Evolutionary conservation across 2,113 vertebrate species (phyloP).

Genomic region (Chionomys nivalis): DNA sequence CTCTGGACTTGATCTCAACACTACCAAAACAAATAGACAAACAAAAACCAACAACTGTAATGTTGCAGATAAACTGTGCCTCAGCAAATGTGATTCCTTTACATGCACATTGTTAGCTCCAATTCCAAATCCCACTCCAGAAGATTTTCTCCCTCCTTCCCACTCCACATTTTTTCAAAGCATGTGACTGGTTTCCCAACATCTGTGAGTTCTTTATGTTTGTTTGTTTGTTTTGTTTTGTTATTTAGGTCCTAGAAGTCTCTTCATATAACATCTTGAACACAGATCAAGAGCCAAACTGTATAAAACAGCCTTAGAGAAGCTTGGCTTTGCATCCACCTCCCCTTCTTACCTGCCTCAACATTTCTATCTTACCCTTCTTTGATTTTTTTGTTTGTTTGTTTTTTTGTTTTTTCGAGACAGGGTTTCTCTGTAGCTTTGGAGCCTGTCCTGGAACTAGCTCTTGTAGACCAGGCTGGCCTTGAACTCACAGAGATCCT

Average conservation of each 20-base stretch:
- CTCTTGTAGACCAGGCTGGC: too few species aligned
- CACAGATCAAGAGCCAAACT: not conserved
- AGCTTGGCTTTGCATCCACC: not conserved
- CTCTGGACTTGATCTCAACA: not conserved
- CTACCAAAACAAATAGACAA: not conserved
- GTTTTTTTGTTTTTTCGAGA: too few species aligned
- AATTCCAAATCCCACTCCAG: not conserved
- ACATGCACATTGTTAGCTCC: not conserved
- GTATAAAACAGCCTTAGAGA: not conserved
- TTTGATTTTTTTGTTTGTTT: too few species aligned
- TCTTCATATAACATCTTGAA: not conserved
- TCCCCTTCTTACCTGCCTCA: not conserved
- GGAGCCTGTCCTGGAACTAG: too few species aligned
- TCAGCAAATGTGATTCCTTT: not conserved
- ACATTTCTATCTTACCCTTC: not conserved
- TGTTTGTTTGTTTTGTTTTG: not conserved
- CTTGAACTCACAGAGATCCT: too few species aligned
- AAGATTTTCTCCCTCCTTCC: not conserved
- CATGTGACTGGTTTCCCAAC: not conserved
- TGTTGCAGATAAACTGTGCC: constrained; percentile 11
- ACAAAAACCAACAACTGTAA: not conserved
- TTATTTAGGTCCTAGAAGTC: not conserved
- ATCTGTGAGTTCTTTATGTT: not conserved
- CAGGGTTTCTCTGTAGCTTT: too few species aligned
- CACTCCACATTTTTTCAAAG: not conserved